Base-by-base conservation (phyloP, 1,140 invertebrate species). In the Physella acuta region DNA sequence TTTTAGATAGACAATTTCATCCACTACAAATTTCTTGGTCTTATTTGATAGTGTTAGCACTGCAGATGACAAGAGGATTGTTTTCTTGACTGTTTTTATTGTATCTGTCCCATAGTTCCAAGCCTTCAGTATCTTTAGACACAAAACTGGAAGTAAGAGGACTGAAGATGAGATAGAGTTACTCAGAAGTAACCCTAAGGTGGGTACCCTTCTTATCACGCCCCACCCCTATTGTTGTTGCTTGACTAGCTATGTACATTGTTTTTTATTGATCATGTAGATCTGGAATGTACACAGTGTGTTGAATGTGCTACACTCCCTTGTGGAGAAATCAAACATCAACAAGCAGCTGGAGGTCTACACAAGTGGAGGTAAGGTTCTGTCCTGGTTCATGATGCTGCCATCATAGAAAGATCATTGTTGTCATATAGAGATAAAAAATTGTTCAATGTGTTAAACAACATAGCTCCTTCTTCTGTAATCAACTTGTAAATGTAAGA, bases 231-330 rank as follows among this genome's bases (percentile, higher is more conserved):
- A 17, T 11, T 58, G n/a, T 60, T 28, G 26, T 28, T 8, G 20
- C 33, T 28, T 30, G 33, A 60, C 20, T 51, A 24, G 24, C 33
- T 17, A 68, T 34, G 31, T 33, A 30, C 26, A n/a, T n/a, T n/a
- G n/a, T n/a, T n/a, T n/a, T n/a, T n/a, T n/a, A n/a, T n/a, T n/a
- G n/a, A n/a, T n/a, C n/a, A n/a, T n/a, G n/a, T 72, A 88, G 87
- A 91, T 96, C 2, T 99, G 97, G 97, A 98, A 98, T 88, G 95
- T 99, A 26, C 90, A 99, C 31, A 96, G 94, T 82, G 94, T 99
- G 28, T 88, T 99, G 16, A 99, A 99, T 87, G 97, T 99, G 49
- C 87, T 99, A 34, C 96, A 99, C 83, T 98, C 95, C 14, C 87
- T 99, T 51, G 94, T 99, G 5, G 95, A 98, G 75, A 99, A 99